Percentiles rank a stretch among this genome's conserved stretches.
Evolutionary conservation across 2,797 vertebrate species (phyloP).

Genomic region (Cyprinodon diabolis): DNA sequence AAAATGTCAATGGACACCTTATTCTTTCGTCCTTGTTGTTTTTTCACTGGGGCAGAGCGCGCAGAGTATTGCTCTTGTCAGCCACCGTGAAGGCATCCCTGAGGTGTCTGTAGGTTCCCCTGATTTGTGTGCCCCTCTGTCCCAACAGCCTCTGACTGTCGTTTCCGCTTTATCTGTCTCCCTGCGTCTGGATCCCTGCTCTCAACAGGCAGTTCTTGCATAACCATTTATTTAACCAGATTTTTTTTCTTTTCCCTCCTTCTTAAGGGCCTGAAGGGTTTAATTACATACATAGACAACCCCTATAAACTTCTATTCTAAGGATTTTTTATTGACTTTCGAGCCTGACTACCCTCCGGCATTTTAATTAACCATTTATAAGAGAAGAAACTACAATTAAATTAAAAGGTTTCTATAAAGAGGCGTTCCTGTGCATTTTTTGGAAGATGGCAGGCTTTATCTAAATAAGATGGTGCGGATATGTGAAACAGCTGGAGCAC

Average conservation of each 20-base stretch:
- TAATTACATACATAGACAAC: conserved; percentile 99
- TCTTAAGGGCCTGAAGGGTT: conserved; percentile 95
- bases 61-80: conserved; percentile 85
- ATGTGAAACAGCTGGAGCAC: conserved; percentile 78
- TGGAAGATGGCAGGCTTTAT: conserved; percentile 77
- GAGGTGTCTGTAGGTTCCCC: conserved; percentile 86
- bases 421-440: conserved; percentile 80
- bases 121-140: conserved; percentile 89
- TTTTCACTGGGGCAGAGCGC: conserved; percentile 71
- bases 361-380: conserved; percentile 98
- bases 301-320: conserved; percentile 98
- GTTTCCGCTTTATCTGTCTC: conserved; percentile 60
- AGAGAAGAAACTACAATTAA: conserved; percentile 91
- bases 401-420: conserved; percentile 89
- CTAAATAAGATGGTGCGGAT: conserved; percentile 84
- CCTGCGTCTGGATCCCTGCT: conserved; percentile 78
- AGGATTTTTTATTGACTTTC: conserved; percentile 96
- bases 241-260: conserved; percentile 49
- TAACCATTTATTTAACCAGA: conserved; percentile 96
- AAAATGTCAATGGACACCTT: conserved; percentile 57
- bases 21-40: conserved; percentile 64
- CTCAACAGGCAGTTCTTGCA: conserved; percentile 93
- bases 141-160: conserved; percentile 79
- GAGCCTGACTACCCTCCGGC: conserved; percentile 90
- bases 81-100: conserved; percentile 88